Base-by-base conservation (phyloP, 2,888 invertebrate genomes). In the Abrostola triplasia region DNA sequence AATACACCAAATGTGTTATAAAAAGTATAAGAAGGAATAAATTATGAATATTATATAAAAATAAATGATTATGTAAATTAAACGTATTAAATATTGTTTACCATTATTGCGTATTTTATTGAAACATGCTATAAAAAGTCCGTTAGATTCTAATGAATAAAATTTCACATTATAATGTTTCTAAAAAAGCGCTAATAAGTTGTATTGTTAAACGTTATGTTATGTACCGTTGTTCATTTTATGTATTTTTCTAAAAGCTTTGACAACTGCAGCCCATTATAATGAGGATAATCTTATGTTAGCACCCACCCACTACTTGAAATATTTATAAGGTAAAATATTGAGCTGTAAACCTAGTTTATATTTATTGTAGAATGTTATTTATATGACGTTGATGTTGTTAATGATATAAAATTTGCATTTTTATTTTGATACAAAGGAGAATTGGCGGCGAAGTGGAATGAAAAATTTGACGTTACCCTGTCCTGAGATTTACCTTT, bases 171-270 rank as follows among this genome's bases (percentile, higher is more conserved):
- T 10, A 41, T 7, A 0, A 12, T 49, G 42, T 64, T 41, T 13
- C 36, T 50, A 48, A 8, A 47, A 55, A 58, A 65, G 10, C 36
- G 49, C 11, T 60, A 58, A 60, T 60, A 70, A 50, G 35, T 56
- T 42, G 57, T 44, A 41, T 63, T 61, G 13, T 61, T 61, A 40
- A 41, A 38, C 64, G 44, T 64, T 63, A 73, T 49, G 42, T 10
- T 50, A 10, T 42, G 41, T 44, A 63, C 74, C 77, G 78, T 77
- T 77, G 11, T 38, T 35, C 40, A 60, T 36, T 62, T 59, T 57
- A 42, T 48, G 13, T 36, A 36, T 11, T 1, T 56, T 60, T 55
- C 44, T 51, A 53, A 5, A 50, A 58, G 56, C 50, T 36, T 24
- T 52, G 51, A 64, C 41, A 65, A 56, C 53, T 73, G 69, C 59